Percentiles rank a stretch among this genome's conserved stretches.
These are phyloP conservation scores for Xerus inauris DNA, from an alignment of 2,113 vertebrate genomes.

Conservation along the genomic window DNA sequence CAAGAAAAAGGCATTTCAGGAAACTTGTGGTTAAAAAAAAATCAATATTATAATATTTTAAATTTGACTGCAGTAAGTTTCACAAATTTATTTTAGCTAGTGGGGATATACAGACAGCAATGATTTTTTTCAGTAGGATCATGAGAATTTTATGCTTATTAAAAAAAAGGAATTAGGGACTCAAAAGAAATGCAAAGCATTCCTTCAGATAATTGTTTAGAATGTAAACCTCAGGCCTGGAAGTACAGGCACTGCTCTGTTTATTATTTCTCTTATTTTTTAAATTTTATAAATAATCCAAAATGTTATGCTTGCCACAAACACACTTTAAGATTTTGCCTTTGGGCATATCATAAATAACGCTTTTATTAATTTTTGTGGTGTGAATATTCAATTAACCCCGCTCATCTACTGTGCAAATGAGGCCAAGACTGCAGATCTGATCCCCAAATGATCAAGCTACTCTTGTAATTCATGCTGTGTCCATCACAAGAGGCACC, in stretches of 20 bases:
- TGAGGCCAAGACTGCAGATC: neutral
- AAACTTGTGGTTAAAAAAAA: neutral
- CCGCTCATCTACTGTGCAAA: neutral
- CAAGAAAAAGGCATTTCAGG: neutral
- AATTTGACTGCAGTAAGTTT: constrained; percentile 38
- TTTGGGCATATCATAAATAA: neutral
- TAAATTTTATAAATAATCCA: constrained; percentile 24
- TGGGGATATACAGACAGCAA: neutral
- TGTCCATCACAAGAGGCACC: neutral
- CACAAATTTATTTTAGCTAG: neutral
- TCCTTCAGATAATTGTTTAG: neutral
- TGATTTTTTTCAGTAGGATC: neutral
- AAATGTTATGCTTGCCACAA: constrained; percentile 1
- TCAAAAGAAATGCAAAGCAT: neutral
- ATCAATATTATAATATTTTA: constrained; percentile 38
- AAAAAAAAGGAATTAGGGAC: neutral
- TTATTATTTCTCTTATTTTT: constrained; percentile 30
- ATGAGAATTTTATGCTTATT: constrained; percentile 30
- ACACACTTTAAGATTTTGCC: neutral
- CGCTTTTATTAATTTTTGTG: neutral
- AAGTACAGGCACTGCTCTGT: neutral
- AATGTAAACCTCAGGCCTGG: neutral
- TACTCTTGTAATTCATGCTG: constrained; percentile 32
- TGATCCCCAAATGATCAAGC: neutral
- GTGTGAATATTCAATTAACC: constrained; percentile 13